Base-by-base conservation (phyloP, 2,797 vertebrate genomes). In the Clarias pachynema region DNA sequence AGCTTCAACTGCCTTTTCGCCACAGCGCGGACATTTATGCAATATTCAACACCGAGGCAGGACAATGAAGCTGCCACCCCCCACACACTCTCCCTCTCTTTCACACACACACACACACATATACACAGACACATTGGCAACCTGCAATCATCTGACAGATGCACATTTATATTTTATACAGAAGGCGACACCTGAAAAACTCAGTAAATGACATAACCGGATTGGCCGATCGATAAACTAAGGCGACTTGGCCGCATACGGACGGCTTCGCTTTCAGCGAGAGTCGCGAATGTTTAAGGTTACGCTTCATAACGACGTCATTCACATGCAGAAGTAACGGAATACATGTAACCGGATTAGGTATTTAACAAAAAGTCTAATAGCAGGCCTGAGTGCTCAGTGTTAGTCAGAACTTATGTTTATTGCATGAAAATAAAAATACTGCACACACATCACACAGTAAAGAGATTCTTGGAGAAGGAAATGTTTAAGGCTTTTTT, bases 1-100 rank as follows among this genome's bases (percentile, higher is more conserved):
- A 93, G 88, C 93, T 94, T 93, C 91, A 92, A 88, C 29, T 90
- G 91, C 89, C 93, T 92, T 44, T 92, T 91, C 92, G 91, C 90
- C 93, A 89, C 89, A 88, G 87, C 89, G 92, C 91, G 91, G 86
- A 81, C 84, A 86, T 91, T 44, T 92, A 92, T 93, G 89, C 93
- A 95, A 94, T 93, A 95, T 93, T 93, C 87, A 94, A 79, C 85
- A 89, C 88, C 60, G 85, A 40, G 63, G 81, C 82, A 88, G 73
- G 79, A 86, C 89, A 87, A 89, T 87, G 69, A 91, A 91, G 90
- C 85, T 75, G 77, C 74, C 63, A 83, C 85, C 87, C 15, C 9
- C 81, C 83, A 78, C 70, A 37, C 31, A 70, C 70, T 53, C 29
- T 87, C 81, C 68, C 84, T 73, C 75, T 78, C 60, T 77, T 79